Percentiles rank a stretch among this genome's conserved stretches.
These are phyloP conservation scores for Eurois occulta DNA, from an alignment of 2,888 invertebrate species.

Conservation along the genomic window DNA sequence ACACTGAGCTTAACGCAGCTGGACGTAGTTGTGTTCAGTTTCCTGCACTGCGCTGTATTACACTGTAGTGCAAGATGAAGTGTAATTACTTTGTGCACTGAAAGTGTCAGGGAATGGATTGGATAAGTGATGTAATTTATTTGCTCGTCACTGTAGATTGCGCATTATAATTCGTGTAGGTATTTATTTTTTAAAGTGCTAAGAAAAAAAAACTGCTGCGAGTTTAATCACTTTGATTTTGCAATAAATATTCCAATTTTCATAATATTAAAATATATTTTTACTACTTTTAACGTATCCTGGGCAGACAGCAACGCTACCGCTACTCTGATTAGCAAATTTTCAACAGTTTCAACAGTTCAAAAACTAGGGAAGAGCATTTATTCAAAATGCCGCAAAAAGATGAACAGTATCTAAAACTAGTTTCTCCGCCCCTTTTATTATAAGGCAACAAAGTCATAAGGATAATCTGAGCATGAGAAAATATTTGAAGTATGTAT, in stretches of 20 bases:
- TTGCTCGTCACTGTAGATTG: conserved; percentile 12
- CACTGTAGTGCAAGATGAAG: conserved; percentile 35
- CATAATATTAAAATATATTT: too few species aligned
- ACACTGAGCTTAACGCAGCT: conserved; percentile 12
- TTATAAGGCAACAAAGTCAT: conserved; percentile 3
- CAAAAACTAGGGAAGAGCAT: too few species aligned
- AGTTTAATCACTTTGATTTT: too few species aligned
- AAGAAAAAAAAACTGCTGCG: neutral
- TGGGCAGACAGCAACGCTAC: too few species aligned
- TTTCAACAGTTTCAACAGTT: too few species aligned
- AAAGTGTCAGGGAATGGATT: neutral
- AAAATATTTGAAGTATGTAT: conserved; percentile 46
- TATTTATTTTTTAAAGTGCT: neutral
- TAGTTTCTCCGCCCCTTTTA: neutral
- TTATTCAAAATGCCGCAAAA: neutral
- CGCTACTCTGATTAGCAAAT: too few species aligned
- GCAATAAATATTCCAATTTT: too few species aligned
- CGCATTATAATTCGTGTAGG: neutral
- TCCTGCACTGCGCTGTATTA: conserved; percentile 43
- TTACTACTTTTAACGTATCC: too few species aligned
- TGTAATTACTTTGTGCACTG: conserved; percentile 41
- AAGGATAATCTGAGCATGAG: conserved; percentile 23
- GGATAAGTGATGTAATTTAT: conserved; percentile 24
- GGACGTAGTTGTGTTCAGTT: conserved; percentile 33
- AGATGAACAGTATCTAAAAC: neutral